Conservation (phyloP, 1,140 invertebrate genomes). For the Agrypnia vestita region DNA sequence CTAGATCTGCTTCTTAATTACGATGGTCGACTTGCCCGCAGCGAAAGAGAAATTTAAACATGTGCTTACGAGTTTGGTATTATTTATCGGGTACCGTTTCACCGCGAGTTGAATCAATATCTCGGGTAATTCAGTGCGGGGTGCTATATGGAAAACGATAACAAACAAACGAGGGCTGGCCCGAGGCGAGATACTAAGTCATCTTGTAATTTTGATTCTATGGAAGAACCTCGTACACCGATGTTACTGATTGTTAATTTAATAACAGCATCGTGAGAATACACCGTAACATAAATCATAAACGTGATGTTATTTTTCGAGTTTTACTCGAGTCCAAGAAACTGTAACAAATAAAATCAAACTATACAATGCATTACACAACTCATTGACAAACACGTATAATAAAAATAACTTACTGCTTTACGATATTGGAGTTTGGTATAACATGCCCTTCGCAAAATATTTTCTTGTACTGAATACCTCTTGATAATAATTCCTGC, state of each 20-base stretch:
- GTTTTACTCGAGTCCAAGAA: too few relatives aligned
- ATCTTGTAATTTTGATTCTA: constrained; percentile 21
- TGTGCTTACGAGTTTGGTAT: constrained; percentile 22
- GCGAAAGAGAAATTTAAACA: constrained; percentile 43
- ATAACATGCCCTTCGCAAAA: constrained; percentile 47
- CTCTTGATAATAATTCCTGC: constrained; percentile 26
- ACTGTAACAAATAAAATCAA: too few relatives aligned
- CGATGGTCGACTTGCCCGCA: constrained; percentile 16
- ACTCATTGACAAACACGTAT: too few relatives aligned
- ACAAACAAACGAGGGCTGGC: not conserved
- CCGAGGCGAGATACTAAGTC: constrained; percentile 5
- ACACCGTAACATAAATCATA: constrained; percentile 6
- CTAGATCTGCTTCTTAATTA: constrained; percentile 44
- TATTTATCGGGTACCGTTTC: constrained; percentile 19
- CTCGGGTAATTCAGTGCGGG: constrained; percentile 9
- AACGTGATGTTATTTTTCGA: not conserved
- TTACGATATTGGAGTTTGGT: constrained; percentile 19
- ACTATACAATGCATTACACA: not conserved
- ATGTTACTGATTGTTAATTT: constrained; percentile 15
- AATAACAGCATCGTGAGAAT: constrained; percentile 21
- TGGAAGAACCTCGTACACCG: not conserved
- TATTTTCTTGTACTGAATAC: constrained; percentile 51
- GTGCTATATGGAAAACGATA: constrained; percentile 39
- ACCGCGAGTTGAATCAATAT: not conserved
- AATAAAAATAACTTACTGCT: constrained; percentile 42